phyloP scores from a whole-genome alignment of 2,797 vertebrate genomes.

The Argya squamiceps region DNA sequence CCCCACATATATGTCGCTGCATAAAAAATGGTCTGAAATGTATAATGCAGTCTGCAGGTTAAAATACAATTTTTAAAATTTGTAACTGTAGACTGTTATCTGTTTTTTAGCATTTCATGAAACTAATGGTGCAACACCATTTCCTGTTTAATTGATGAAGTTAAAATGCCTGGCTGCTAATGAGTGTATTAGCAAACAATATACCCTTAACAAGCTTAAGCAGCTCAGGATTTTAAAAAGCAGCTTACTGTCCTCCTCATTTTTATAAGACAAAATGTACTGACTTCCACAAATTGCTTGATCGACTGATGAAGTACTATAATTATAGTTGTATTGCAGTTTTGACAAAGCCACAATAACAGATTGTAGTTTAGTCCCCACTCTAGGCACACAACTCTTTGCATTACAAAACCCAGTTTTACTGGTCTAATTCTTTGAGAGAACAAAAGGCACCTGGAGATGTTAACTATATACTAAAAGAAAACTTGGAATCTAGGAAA shows the following conservation, averaged over 20 bases:
- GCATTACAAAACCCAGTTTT: slow-evolving; percentile 73
- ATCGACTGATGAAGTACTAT: slow-evolving; percentile 74
- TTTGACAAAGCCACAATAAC: slow-evolving; percentile 72
- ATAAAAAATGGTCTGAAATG: not conserved
- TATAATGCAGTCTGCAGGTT: not conserved
- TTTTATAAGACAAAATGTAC: slow-evolving; percentile 75
- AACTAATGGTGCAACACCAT: slow-evolving; percentile 64
- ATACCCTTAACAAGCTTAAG: slow-evolving; percentile 77
- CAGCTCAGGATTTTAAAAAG: slow-evolving; percentile 77
- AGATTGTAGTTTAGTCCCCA: slow-evolving; percentile 68
- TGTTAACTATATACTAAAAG: slow-evolving; percentile 73
- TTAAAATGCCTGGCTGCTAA: slow-evolving; percentile 79
- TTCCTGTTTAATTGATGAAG: slow-evolving; percentile 80
- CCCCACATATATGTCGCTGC: not conserved
- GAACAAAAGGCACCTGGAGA: slow-evolving; percentile 75
- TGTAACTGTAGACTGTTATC: slow-evolving; percentile 29
- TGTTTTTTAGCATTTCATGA: slow-evolving; percentile 68
- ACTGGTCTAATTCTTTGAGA: slow-evolving; percentile 71
- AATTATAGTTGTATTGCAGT: slow-evolving; percentile 66
- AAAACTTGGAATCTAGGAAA: slow-evolving; percentile 65
- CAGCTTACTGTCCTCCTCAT: slow-evolving; percentile 74
- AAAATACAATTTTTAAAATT: slow-evolving; percentile 52
- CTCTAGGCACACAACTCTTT: slow-evolving; percentile 65
- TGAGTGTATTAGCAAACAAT: slow-evolving; percentile 81
- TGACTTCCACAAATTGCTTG: slow-evolving; percentile 72